Percentiles rank a stretch among this genome's conserved stretches.
Evolutionary conservation across 2,888 invertebrate genomes (phyloP).

Genomic region (Hylaea fasciaria): DNA sequence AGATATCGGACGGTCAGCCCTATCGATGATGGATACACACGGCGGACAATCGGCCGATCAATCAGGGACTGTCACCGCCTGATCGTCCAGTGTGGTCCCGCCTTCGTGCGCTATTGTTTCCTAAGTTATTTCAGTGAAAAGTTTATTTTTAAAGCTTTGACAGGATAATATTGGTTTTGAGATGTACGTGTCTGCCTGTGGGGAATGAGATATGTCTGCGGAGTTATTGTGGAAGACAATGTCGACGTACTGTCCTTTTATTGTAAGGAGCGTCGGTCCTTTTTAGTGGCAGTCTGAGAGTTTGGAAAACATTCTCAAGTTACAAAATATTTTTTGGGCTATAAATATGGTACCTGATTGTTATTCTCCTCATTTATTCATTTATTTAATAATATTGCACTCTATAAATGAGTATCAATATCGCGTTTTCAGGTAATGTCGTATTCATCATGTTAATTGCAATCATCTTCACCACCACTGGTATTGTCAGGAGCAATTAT

Average conservation of each 20-base stretch:
- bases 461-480: too few species aligned
- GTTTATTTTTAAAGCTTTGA: slow-evolving; percentile 25
- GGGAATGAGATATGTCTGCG: neutral
- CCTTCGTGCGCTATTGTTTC: slow-evolving; percentile 49
- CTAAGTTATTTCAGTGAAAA: slow-evolving; percentile 27
- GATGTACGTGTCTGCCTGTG: slow-evolving; percentile 22
- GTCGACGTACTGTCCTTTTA: neutral
- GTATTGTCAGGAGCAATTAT: too few species aligned
- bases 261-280: neutral
- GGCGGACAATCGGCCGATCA: slow-evolving; percentile 63
- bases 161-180: slow-evolving; percentile 25
- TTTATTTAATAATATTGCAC: too few species aligned
- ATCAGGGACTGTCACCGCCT: slow-evolving; percentile 51
- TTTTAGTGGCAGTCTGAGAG: neutral
- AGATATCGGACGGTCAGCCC: slow-evolving; percentile 43
- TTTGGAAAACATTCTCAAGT: too few species aligned
- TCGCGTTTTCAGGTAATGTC: too few species aligned
- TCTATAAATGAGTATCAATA: too few species aligned
- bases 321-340: too few species aligned
- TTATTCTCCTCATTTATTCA: too few species aligned
- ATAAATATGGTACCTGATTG: too few species aligned
- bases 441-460: too few species aligned
- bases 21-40: slow-evolving; percentile 60
- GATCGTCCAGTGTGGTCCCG: slow-evolving; percentile 55
- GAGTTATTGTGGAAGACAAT: neutral